These are phyloP conservation scores for Antennarius striatus DNA, from an alignment of 2,113 vertebrate genomes.

Conservation along the genomic window DNA sequence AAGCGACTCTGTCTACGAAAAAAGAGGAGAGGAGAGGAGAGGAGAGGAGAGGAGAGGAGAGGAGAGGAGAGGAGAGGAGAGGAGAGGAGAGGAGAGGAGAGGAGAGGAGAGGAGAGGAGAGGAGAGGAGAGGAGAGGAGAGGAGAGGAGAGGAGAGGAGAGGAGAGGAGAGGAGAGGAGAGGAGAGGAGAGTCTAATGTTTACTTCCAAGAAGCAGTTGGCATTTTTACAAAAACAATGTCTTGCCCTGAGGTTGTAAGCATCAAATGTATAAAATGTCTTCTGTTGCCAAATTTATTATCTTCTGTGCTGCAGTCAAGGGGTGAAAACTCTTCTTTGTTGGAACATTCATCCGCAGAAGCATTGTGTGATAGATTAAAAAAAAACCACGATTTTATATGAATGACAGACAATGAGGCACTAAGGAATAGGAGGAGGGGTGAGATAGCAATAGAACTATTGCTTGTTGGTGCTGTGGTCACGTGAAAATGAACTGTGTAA, in stretches of 20 bases:
- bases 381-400: not conserved
- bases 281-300: conserved; percentile 19
- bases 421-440: not conserved
- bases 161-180: too few relatives aligned
- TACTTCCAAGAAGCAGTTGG: conserved; percentile 30
- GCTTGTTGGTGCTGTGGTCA: too few relatives aligned
- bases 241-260: conserved; percentile 25
- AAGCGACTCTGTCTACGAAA: conserved; percentile 67
- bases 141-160: too few relatives aligned
- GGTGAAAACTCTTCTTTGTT: conserved; percentile 14
- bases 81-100: too few relatives aligned
- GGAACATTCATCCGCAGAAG: not conserved
- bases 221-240: conserved; percentile 34
- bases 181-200: conserved; percentile 13
- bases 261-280: conserved; percentile 16
- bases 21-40: conserved; percentile 11
- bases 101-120: too few relatives aligned
- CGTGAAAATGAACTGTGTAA: too few relatives aligned
- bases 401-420: conserved; percentile 5
- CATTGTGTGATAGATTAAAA: not conserved
- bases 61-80: too few relatives aligned
- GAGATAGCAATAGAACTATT: not conserved
- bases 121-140: conserved; percentile 37
- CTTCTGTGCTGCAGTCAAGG: conserved; percentile 4
- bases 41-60: too few relatives aligned